These are phyloP conservation scores for Cryptotis parvus DNA, from an alignment of 2,113 vertebrate species.

Conservation along the genomic window DNA sequence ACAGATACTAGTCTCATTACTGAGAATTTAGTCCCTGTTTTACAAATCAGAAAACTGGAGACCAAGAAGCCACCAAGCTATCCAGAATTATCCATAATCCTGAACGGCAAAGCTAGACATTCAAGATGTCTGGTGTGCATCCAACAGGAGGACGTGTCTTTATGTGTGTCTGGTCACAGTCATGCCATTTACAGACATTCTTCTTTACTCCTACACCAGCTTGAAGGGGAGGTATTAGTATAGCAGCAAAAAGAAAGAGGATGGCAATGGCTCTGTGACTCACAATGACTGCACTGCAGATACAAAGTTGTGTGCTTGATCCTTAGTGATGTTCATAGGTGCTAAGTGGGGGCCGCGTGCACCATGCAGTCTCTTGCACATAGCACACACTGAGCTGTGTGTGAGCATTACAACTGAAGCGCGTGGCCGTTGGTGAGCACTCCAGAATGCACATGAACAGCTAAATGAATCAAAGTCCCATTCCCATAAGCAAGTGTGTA, in stretches of 20 bases:
- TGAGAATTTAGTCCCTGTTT: neutral
- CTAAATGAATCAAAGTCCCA: too few relatives aligned
- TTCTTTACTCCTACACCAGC: neutral
- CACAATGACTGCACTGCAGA: too few relatives aligned
- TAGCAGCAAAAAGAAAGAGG: neutral
- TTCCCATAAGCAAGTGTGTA: too few relatives aligned
- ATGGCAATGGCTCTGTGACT: too few relatives aligned
- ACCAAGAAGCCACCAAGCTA: neutral
- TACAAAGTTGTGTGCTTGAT: too few relatives aligned
- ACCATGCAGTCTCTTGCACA: too few relatives aligned
- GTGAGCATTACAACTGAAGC: too few relatives aligned
- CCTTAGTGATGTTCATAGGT: too few relatives aligned
- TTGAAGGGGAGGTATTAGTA: neutral
- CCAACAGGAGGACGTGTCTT: neutral
- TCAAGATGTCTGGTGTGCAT: neutral
- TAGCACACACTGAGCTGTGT: too few relatives aligned
- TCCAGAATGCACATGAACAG: too few relatives aligned
- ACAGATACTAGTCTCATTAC: neutral
- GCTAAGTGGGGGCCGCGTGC: too few relatives aligned
- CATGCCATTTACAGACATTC: neutral
- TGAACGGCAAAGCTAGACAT: neutral
- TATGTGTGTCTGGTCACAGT: neutral
- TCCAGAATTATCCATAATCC: neutral
- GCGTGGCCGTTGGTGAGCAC: too few relatives aligned
- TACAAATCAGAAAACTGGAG: slow-evolving; percentile 33